Percentiles rank a stretch among this genome's conserved stretches.
phyloP scores from a whole-genome alignment of 2,113 vertebrate species.

The Silurus meridionalis region DNA sequence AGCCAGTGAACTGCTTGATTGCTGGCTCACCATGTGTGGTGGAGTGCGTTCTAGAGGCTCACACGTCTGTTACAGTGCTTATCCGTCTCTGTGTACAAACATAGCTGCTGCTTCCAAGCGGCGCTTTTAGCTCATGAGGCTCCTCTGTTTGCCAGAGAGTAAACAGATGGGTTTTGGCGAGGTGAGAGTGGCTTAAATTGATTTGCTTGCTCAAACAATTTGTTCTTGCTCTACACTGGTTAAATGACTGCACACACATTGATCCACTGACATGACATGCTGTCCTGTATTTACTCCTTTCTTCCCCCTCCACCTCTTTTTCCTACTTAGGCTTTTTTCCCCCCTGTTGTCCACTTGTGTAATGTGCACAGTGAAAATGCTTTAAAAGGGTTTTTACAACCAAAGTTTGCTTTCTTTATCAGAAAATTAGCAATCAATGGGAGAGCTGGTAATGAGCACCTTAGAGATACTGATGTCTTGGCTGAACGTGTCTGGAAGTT shows the following conservation, averaged over 20 bases:
- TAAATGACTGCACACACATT: slow-evolving; percentile 69
- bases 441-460: not conserved
- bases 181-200: slow-evolving; percentile 61
- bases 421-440: slow-evolving; percentile 25
- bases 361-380: not conserved
- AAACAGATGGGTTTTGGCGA: slow-evolving; percentile 65
- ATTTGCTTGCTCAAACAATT: slow-evolving; percentile 73
- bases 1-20: slow-evolving; percentile 69
- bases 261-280: slow-evolving; percentile 67
- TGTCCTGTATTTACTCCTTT: slow-evolving; percentile 60
- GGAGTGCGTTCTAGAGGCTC: slow-evolving; percentile 61
- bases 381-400: not conserved
- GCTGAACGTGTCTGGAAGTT: not conserved
- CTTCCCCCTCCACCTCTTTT: not conserved
- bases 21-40: slow-evolving; percentile 47
- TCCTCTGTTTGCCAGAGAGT: slow-evolving; percentile 60
- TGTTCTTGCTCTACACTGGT: slow-evolving; percentile 67
- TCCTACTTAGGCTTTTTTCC: not conserved
- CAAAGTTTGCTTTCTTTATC: slow-evolving; percentile 4
- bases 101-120: slow-evolving; percentile 43
- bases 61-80: slow-evolving; percentile 63
- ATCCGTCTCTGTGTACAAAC: slow-evolving; percentile 55
- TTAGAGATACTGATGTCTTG: not conserved
- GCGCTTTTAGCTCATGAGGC: slow-evolving; percentile 52
- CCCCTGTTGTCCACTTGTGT: not conserved